Evolutionary conservation across 2,888 invertebrate genomes (phyloP).

Genomic region (Chironomus riparius): DNA sequence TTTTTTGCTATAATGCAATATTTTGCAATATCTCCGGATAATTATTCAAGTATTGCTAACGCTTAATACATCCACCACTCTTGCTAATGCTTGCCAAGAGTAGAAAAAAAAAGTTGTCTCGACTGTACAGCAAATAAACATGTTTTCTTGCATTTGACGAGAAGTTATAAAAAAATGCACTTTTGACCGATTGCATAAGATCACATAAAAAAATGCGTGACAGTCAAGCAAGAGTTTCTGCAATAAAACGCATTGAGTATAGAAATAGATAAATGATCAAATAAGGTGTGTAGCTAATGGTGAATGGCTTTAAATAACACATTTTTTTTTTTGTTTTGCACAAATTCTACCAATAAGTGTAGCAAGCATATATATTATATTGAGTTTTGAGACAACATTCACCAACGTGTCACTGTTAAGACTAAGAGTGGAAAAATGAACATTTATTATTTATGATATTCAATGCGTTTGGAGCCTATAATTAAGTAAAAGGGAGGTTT

Average conservation of each 20-base stretch:
- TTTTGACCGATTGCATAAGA: conserved; percentile 12
- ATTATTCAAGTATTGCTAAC: too few species aligned
- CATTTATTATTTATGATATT: conserved; percentile 6
- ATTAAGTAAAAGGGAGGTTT: too few species aligned
- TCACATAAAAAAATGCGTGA: background rate
- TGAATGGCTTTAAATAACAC: background rate
- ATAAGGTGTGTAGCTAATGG: conserved; percentile 12
- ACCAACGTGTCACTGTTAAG: conserved; percentile 18
- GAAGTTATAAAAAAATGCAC: conserved; percentile 15
- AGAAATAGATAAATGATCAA: conserved; percentile 8
- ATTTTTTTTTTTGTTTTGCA: background rate
- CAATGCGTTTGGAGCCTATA: background rate
- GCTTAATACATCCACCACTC: too few species aligned
- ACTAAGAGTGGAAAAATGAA: background rate
- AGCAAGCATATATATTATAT: too few species aligned
- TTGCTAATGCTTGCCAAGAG: background rate
- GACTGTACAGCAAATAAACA: conserved; percentile 6
- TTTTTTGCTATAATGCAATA: background rate
- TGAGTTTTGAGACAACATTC: conserved; percentile 11
- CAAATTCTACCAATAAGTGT: background rate
- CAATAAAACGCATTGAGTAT: conserved; percentile 15
- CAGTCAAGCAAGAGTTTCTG: background rate
- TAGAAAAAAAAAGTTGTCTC: background rate
- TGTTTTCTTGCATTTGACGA: background rate
- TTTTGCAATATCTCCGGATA: background rate